Percentiles rank a stretch among this genome's conserved stretches.
These are phyloP conservation scores for Solea solea DNA, from an alignment of 2,113 vertebrate genomes.

Conservation along the genomic window DNA sequence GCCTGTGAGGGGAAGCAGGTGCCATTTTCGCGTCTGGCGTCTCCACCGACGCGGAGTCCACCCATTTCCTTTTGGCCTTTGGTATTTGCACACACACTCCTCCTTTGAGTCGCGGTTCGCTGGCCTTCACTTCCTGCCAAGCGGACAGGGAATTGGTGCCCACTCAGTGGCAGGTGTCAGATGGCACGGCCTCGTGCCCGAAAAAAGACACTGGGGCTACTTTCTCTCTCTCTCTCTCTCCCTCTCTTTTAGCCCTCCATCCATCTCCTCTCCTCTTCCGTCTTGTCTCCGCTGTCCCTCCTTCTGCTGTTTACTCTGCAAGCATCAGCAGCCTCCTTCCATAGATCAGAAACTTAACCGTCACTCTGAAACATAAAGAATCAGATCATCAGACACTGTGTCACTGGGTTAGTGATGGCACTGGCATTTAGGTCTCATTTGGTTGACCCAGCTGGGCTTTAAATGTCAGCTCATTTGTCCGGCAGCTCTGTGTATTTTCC, in stretches of 20 bases:
- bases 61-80: constrained; percentile 73
- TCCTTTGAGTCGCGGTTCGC: constrained; percentile 75
- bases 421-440: constrained; percentile 43
- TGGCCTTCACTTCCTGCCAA: constrained; percentile 80
- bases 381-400: constrained; percentile 1
- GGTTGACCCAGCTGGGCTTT: constrained; percentile 27
- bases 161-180: constrained; percentile 81
- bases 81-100: constrained; percentile 73
- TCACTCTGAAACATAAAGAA: background rate
- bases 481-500: constrained; percentile 26
- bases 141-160: constrained; percentile 71
- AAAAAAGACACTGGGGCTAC: constrained; percentile 72
- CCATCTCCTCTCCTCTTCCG: constrained; percentile 19
- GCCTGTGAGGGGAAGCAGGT: constrained; percentile 80
- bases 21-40: constrained; percentile 66
- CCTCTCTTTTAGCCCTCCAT: constrained; percentile 11
- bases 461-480: constrained; percentile 41
- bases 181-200: constrained; percentile 77
- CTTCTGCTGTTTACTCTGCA: constrained; percentile 26
- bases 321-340: constrained; percentile 32
- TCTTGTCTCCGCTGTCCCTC: constrained; percentile 22
- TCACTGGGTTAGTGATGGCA: constrained; percentile 21
- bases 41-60: constrained; percentile 68
- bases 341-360: background rate
- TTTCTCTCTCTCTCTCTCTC: constrained; percentile 17